Evolutionary conservation across 2,113 vertebrate genomes (phyloP).

Genomic region (Apodemus sylvaticus): DNA sequence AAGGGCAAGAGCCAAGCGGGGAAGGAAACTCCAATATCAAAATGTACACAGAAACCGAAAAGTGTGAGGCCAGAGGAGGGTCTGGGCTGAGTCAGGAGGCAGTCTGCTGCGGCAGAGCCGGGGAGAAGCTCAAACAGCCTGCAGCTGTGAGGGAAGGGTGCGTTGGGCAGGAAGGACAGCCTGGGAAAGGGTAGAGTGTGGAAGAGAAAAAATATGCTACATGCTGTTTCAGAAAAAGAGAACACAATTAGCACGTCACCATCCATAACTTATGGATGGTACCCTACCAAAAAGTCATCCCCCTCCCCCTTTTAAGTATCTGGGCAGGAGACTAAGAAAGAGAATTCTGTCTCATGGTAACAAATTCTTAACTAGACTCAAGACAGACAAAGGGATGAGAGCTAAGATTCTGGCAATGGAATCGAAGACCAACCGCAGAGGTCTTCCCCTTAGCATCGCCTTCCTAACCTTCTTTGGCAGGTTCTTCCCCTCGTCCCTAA

Average conservation of each 20-base stretch:
- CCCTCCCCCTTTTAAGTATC: not conserved
- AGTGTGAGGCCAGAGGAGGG: not conserved
- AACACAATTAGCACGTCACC: not conserved
- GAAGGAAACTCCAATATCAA: conserved; percentile 26
- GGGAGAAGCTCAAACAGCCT: not conserved
- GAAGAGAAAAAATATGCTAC: not conserved
- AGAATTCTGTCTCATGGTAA: not conserved
- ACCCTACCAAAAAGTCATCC: not conserved
- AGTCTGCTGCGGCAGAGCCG: conserved; percentile 15
- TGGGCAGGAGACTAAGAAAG: not conserved
- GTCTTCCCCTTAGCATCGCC: not conserved
- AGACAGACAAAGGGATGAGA: conserved; percentile 17
- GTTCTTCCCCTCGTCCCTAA: not conserved
- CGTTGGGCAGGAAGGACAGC: not conserved
- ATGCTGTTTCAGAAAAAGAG: conserved; percentile 28
- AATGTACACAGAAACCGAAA: conserved; percentile 19
- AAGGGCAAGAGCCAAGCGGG: not conserved
- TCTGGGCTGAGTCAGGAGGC: not conserved
- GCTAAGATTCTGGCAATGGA: not conserved
- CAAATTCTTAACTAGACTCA: conserved; percentile 28
- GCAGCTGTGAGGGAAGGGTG: not conserved
- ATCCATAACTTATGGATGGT: not conserved
- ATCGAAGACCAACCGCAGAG: not conserved
- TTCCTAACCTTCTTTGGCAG: conserved; percentile 9
- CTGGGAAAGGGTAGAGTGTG: conserved; percentile 34